Percentiles rank a stretch among this genome's conserved stretches.
These are phyloP conservation scores for Hiodon tergisus DNA, from an alignment of 2,113 vertebrate species.

Conservation along the genomic window DNA sequence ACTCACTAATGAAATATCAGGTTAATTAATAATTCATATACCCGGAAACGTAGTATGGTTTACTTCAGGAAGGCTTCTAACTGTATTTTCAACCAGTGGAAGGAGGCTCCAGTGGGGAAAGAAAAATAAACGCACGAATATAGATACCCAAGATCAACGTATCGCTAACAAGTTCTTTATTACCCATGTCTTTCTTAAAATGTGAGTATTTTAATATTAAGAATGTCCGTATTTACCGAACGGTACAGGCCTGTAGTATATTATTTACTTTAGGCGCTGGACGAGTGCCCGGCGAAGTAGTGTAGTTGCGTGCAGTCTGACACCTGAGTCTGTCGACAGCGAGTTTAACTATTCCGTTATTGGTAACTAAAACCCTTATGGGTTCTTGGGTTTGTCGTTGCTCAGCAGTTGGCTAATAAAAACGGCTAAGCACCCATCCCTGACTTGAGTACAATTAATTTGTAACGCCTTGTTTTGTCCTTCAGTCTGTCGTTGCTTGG, in stretches of 20 bases:
- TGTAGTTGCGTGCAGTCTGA: slow-evolving; percentile 29
- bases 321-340: slow-evolving; percentile 28
- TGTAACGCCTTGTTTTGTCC: neutral
- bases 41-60: neutral
- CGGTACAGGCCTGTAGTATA: slow-evolving; percentile 40
- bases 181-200: neutral
- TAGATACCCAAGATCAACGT: too few relatives aligned
- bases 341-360: slow-evolving; percentile 23
- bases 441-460: slow-evolving; percentile 3
- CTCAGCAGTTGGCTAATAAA: neutral
- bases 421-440: neutral
- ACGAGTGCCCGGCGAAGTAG: slow-evolving; percentile 40
- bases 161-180: too few relatives aligned
- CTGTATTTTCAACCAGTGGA: neutral
- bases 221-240: too few relatives aligned
- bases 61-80: neutral
- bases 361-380: slow-evolving; percentile 22
- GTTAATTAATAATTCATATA: neutral
- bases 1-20: too few relatives aligned
- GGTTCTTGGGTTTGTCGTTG: slow-evolving; percentile 9
- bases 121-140: neutral
- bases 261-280: slow-evolving; percentile 57
- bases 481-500: neutral
- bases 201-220: too few relatives aligned
- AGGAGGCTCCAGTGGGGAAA: neutral